Evolutionary conservation across 2,113 vertebrate species (phyloP).

Genomic region (Carettochelys insculpta): DNA sequence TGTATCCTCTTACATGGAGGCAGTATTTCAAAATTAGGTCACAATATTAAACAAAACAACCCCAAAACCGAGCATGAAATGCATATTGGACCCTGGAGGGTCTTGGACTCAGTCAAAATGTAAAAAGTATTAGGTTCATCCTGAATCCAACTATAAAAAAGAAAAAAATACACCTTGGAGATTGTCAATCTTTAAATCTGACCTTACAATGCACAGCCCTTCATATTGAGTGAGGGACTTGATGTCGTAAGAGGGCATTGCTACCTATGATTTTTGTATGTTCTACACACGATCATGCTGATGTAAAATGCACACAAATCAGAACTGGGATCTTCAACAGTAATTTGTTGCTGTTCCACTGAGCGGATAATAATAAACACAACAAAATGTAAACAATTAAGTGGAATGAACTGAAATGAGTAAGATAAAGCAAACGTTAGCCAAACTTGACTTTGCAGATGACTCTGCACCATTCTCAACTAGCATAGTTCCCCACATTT

Average conservation of each 20-base stretch:
- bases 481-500: neutral
- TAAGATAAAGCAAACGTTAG: neutral
- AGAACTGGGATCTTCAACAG: too few relatives aligned
- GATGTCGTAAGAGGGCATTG: neutral
- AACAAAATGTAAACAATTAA: neutral
- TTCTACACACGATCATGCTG: neutral
- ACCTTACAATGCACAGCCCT: neutral
- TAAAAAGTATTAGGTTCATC: neutral
- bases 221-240: neutral
- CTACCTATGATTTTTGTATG: neutral
- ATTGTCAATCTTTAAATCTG: neutral
- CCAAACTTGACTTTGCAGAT: neutral
- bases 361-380: neutral
- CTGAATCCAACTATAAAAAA: neutral
- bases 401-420: neutral
- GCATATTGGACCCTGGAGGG: neutral
- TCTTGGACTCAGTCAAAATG: neutral
- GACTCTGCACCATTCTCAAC: neutral
- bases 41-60: neutral
- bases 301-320: neutral
- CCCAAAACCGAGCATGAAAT: rapidly evolving
- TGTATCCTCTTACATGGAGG: neutral
- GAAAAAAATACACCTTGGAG: neutral
- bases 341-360: neutral
- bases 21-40: neutral